Conservation (phyloP, 2,113 vertebrate species). For the Paradoxurus hermaphroditus region DNA sequence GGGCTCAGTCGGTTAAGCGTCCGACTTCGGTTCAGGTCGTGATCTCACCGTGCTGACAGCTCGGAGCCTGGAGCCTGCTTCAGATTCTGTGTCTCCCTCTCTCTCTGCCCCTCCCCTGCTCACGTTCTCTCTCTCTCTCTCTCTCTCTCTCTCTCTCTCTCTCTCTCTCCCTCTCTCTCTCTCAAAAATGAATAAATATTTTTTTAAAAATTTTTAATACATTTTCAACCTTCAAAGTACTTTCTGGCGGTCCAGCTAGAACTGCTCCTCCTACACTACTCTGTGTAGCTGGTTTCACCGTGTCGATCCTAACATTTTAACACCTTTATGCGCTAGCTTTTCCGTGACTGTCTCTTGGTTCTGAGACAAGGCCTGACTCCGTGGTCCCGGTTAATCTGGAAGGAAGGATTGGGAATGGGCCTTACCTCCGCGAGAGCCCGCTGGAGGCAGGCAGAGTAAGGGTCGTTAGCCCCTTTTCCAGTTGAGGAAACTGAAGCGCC, state of each 20-base stretch:
- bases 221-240: not conserved
- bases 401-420: not conserved
- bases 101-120: too few species aligned
- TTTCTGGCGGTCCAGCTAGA: not conserved
- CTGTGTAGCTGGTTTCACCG: rapidly evolving
- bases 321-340: rapidly evolving
- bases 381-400: not conserved
- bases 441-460: not conserved
- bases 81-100: too few species aligned
- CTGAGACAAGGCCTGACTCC: too few species aligned
- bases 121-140: too few species aligned
- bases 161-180: too few species aligned
- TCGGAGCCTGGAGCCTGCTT: too few species aligned
- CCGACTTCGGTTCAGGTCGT: too few species aligned
- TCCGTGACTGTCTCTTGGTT: not conserved
- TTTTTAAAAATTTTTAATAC: not conserved
- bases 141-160: too few species aligned
- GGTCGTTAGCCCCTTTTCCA: not conserved
- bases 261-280: not conserved
- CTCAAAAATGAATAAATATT: too few species aligned
- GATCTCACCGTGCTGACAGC: too few species aligned
- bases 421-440: not conserved
- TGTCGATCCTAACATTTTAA: not conserved
- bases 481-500: not conserved
- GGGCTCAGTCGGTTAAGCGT: too few species aligned